Conservation (phyloP, 2,113 vertebrate genomes). For the Trematocara unimaculatum region DNA sequence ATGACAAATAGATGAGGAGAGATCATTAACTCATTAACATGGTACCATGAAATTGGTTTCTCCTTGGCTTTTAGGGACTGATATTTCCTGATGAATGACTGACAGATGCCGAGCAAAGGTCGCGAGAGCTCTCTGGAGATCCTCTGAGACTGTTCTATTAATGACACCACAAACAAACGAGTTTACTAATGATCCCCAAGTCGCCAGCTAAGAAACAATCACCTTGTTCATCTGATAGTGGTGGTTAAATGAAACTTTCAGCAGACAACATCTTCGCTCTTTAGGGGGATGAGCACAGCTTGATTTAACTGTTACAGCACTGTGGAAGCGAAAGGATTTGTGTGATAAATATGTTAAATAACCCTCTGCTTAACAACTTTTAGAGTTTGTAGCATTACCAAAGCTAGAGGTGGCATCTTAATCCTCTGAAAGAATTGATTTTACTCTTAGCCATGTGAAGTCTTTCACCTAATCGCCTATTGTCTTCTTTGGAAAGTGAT, state of each 20-base stretch:
- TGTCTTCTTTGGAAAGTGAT: not conserved
- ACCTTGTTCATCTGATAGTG: conserved; percentile 74
- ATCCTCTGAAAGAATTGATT: conserved; percentile 36
- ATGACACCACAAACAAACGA: conserved; percentile 80
- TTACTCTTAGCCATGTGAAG: not conserved
- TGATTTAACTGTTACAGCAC: conserved; percentile 78
- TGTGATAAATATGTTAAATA: conserved; percentile 88
- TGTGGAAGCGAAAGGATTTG: conserved; percentile 73
- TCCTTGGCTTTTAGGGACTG: conserved; percentile 90
- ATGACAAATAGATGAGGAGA: conserved; percentile 35
- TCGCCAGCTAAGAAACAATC: conserved; percentile 82
- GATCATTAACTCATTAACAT: conserved; percentile 93
- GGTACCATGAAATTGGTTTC: conserved; percentile 98
- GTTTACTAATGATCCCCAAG: conserved; percentile 84
- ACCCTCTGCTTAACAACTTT: conserved; percentile 37
- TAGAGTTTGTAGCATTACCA: conserved; percentile 29
- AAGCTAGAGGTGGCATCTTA: conserved; percentile 43
- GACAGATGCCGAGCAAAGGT: conserved; percentile 98
- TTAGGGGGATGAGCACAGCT: conserved; percentile 81
- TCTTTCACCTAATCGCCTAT: not conserved
- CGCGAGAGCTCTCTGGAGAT: conserved; percentile 92
- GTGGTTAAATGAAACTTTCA: conserved; percentile 88
- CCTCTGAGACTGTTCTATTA: conserved; percentile 90
- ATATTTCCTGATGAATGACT: conserved; percentile 99
- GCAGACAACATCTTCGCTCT: conserved; percentile 83